phyloP scores from a whole-genome alignment of 1,140 invertebrate genomes.

The Cepaea nemoralis region DNA sequence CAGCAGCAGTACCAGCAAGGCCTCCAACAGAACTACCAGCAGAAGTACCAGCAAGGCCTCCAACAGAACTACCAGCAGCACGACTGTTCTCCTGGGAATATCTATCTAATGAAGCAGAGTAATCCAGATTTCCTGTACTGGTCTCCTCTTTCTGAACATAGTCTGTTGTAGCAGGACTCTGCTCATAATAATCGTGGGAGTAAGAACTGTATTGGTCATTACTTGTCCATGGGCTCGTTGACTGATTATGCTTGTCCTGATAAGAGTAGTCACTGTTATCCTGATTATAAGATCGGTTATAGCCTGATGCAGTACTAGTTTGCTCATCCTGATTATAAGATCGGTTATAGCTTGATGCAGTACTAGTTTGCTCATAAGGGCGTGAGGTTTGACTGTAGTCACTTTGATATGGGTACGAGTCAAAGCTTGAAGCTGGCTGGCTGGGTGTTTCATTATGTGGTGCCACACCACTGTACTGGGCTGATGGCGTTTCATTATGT shows the following conservation, averaged over 20 bases:
- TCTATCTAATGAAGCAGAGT: neutral
- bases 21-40: no score
- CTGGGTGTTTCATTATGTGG: neutral
- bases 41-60: no score
- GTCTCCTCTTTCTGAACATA: neutral
- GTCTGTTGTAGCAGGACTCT: neutral
- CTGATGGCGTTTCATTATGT: no score
- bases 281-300: neutral
- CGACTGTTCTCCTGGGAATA: neutral
- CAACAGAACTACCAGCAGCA: no score
- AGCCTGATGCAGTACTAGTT: neutral
- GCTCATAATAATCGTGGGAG: neutral
- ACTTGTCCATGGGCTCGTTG: neutral
- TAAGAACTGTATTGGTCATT: neutral
- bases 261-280: neutral
- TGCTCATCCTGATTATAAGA: neutral
- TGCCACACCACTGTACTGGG: neutral
- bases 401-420: neutral
- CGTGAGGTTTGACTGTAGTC: neutral
- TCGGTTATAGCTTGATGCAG: neutral
- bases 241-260: neutral
- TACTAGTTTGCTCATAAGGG: neutral
- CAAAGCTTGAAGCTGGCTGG: neutral
- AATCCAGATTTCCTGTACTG: neutral
- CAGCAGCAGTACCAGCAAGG: neutral